Conservation (phyloP, 1,140 invertebrate genomes). For the Zelostemma sp. region DNA sequence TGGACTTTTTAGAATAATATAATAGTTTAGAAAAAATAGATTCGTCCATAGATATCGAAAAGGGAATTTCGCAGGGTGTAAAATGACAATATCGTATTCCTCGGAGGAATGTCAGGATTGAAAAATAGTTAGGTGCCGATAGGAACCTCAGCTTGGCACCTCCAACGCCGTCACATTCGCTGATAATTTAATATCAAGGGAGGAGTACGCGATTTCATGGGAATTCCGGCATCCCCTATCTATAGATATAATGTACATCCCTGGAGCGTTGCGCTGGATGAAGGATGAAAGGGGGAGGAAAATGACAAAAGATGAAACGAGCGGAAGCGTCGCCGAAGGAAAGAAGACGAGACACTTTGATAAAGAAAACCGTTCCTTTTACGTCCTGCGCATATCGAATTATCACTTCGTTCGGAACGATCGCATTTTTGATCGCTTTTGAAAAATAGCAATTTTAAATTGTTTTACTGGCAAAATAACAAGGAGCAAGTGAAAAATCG, state of each 20-base stretch:
- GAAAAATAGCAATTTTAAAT: too few species aligned
- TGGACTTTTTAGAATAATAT: too few species aligned
- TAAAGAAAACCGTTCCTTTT: conserved; percentile 17
- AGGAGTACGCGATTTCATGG: conserved; percentile 12
- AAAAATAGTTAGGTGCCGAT: conserved; percentile 18
- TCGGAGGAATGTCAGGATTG: background rate
- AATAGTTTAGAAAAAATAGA: too few species aligned
- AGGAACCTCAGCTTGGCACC: conserved; percentile 28
- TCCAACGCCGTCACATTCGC: conserved; percentile 19
- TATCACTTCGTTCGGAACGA: conserved; percentile 30
- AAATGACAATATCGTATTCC: too few species aligned
- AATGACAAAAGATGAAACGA: conserved; percentile 20
- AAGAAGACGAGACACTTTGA: background rate
- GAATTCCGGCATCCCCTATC: conserved; percentile 35
- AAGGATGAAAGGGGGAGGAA: conserved; percentile 16
- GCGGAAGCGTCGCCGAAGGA: background rate
- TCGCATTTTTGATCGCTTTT: too few species aligned
- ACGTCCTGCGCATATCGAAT: conserved; percentile 28
- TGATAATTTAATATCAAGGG: conserved; percentile 32
- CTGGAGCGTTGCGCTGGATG: conserved; percentile 21
- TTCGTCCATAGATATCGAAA: too few species aligned
- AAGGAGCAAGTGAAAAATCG: too few species aligned
- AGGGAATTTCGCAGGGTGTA: too few species aligned
- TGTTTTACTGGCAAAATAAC: too few species aligned
- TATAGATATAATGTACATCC: conserved; percentile 17